These are phyloP conservation scores for Pseudoips prasinana DNA, from an alignment of 2,888 invertebrate genomes.

Conservation along the genomic window DNA sequence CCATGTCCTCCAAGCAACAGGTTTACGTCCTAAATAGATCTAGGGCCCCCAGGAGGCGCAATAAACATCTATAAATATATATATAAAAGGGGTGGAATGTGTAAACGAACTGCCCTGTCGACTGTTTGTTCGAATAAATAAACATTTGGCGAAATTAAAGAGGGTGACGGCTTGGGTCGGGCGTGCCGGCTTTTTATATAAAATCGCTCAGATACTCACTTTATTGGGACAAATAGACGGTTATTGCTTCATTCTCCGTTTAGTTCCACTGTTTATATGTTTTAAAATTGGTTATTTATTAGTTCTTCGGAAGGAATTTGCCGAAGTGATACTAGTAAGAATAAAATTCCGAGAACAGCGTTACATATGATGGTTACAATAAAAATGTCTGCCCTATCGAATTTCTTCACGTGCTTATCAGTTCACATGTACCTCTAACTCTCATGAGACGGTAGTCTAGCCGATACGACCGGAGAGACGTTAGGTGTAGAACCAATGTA, in stretches of 20 bases:
- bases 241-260: conserved; percentile 39
- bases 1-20: conserved; percentile 13
- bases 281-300: conserved; percentile 7
- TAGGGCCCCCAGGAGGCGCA: conserved; percentile 5
- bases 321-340: too few species aligned
- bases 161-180: conserved; percentile 43
- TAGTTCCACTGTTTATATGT: conserved; percentile 16
- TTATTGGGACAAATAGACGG: conserved; percentile 37
- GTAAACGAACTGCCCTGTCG: conserved; percentile 58
- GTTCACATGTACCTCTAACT: too few species aligned
- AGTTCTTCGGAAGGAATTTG: too few species aligned
- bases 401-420: too few species aligned
- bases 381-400: too few species aligned
- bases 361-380: too few species aligned
- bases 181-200: conserved; percentile 40
- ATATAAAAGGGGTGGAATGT: conserved; percentile 57
- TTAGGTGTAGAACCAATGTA: too few species aligned
- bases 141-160: conserved; percentile 70
- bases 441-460: too few species aligned
- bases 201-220: conserved; percentile 34
- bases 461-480: too few species aligned
- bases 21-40: conserved; percentile 8
- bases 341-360: too few species aligned
- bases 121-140: conserved; percentile 65
- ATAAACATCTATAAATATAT: conserved; percentile 9